These are phyloP conservation scores for Cetonia aurata DNA, from an alignment of 2,888 invertebrate genomes.

Conservation along the genomic window DNA sequence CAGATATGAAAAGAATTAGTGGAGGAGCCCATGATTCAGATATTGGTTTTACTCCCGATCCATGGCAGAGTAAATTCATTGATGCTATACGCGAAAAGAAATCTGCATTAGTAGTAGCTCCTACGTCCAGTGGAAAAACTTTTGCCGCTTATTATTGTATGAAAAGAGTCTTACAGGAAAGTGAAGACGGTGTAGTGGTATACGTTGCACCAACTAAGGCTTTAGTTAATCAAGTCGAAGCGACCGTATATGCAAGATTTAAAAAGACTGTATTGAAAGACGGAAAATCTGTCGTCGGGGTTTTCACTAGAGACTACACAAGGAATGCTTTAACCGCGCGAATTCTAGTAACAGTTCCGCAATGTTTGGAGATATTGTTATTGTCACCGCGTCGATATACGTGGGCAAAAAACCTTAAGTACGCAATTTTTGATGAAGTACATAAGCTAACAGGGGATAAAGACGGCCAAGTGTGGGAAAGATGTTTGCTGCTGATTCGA, in stretches of 20 bases:
- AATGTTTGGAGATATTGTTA: slow-evolving; percentile 53
- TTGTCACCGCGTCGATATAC: slow-evolving; percentile 49
- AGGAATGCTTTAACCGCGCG: slow-evolving; percentile 49
- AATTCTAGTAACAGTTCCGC: slow-evolving; percentile 53
- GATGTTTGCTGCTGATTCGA: slow-evolving; percentile 50
- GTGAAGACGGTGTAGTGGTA: slow-evolving; percentile 61
- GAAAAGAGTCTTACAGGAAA: slow-evolving; percentile 60
- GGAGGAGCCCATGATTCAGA: slow-evolving; percentile 44
- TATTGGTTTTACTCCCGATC: slow-evolving; percentile 60
- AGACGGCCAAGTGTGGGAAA: slow-evolving; percentile 52
- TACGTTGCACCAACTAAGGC: slow-evolving; percentile 63
- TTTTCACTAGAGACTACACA: slow-evolving; percentile 52
- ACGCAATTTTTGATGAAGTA: slow-evolving; percentile 54
- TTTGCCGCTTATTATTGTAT: slow-evolving; percentile 64
- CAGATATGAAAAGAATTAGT: slow-evolving; percentile 47
- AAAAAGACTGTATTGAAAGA: slow-evolving; percentile 49
- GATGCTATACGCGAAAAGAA: slow-evolving; percentile 61
- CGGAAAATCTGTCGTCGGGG: slow-evolving; percentile 50
- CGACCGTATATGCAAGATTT: slow-evolving; percentile 52
- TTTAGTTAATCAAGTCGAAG: slow-evolving; percentile 54
- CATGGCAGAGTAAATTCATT: slow-evolving; percentile 62
- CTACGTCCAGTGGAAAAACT: slow-evolving; percentile 64
- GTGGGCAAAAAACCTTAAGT: slow-evolving; percentile 49
- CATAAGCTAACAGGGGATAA: slow-evolving; percentile 51
- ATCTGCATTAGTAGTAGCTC: slow-evolving; percentile 63